Evolutionary conservation across 2,113 vertebrate genomes (phyloP).

Genomic region (Ailuropoda melanoleuca): DNA sequence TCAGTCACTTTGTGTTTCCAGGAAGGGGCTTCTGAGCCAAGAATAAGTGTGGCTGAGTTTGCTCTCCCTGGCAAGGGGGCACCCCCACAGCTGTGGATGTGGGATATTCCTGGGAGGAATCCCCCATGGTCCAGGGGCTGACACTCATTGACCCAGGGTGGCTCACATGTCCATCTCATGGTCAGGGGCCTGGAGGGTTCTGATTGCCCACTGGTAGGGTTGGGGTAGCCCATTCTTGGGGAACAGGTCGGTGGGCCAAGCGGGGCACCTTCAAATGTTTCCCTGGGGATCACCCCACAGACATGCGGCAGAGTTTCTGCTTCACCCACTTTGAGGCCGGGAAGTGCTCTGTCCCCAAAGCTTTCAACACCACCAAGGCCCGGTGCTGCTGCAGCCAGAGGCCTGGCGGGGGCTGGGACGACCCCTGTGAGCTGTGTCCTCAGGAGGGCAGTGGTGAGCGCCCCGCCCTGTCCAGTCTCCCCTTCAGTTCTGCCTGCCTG

Average conservation of each 20-base stretch:
- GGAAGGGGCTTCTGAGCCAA: neutral
- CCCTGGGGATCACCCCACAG: constrained; percentile 76
- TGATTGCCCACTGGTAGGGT: neutral
- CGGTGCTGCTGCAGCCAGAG: constrained; percentile 96
- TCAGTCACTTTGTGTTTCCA: neutral
- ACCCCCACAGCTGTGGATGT: neutral
- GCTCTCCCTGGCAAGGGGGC: neutral
- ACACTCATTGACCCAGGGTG: neutral
- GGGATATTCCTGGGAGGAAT: neutral
- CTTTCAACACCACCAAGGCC: constrained; percentile 94
- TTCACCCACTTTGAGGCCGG: constrained; percentile 94
- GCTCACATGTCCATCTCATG: neutral
- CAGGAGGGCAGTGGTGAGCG: constrained; percentile 89
- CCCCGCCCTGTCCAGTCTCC: fast-evolving
- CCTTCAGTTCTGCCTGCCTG: fast-evolving
- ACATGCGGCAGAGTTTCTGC: constrained; percentile 95
- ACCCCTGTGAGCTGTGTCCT: constrained; percentile 96
- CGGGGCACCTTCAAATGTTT: neutral
- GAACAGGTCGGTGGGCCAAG: fast-evolving
- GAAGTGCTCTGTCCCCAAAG: constrained; percentile 93
- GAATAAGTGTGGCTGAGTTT: neutral
- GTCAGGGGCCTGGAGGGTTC: neutral
- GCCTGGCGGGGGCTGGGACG: constrained; percentile 95
- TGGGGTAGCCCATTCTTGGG: fast-evolving
- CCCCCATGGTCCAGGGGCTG: neutral